phyloP scores from a whole-genome alignment of 2,113 vertebrate species.

The Recurvirostra avosetta region DNA sequence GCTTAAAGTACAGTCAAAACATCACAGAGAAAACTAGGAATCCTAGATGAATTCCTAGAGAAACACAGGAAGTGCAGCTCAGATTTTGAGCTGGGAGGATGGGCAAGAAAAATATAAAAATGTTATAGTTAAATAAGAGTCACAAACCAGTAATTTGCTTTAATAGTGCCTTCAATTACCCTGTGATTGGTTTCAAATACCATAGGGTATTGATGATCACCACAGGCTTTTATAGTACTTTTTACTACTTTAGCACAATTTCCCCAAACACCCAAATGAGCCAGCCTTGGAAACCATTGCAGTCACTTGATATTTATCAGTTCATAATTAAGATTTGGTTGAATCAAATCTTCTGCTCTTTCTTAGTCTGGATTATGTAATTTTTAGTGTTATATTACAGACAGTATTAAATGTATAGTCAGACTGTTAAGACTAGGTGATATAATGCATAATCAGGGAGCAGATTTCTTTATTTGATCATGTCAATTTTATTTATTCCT shows the following conservation, averaged over 20 bases:
- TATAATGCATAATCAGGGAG: background rate
- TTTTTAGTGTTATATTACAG: background rate
- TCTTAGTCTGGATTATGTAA: background rate
- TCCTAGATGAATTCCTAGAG: background rate
- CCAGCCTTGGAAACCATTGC: background rate
- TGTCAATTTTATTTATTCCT: background rate
- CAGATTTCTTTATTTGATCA: background rate
- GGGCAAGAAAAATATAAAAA: background rate
- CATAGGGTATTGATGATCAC: background rate
- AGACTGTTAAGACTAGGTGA: background rate
- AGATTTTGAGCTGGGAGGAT: background rate
- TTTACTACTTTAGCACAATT: background rate
- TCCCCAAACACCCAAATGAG: background rate
- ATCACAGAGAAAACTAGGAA: background rate
- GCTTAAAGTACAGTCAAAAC: background rate
- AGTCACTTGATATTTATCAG: background rate
- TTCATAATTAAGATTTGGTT: background rate
- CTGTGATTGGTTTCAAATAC: background rate
- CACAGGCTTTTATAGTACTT: background rate
- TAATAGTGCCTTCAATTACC: background rate
- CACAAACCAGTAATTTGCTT: background rate
- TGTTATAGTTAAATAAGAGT: background rate
- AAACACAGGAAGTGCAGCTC: background rate
- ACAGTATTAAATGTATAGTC: background rate
- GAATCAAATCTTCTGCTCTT: background rate